These are phyloP conservation scores for Tachyglossus aculeatus DNA, from an alignment of 2,797 vertebrate species.

Conservation along the genomic window DNA sequence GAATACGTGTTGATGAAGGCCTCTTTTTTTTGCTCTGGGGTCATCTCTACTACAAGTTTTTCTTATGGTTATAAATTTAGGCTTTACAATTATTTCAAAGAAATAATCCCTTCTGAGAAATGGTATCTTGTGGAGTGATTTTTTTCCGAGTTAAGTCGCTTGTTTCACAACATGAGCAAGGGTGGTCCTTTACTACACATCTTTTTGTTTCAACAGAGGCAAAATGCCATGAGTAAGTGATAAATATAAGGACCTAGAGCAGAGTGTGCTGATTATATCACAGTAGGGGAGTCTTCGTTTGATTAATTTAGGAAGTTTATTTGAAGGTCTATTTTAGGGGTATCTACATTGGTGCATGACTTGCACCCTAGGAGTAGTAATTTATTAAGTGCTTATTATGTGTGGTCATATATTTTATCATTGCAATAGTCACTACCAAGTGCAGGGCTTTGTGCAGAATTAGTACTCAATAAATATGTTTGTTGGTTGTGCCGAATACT, in stretches of 20 bases:
- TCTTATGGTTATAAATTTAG: conserved; percentile 10
- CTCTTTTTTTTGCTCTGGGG: background rate
- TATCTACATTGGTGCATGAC: background rate
- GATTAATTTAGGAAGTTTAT: background rate
- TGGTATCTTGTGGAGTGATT: conserved; percentile 7
- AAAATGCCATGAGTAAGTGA: no score
- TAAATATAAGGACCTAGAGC: background rate
- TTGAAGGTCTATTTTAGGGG: background rate
- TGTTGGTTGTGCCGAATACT: no score
- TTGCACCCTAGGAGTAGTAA: no score
- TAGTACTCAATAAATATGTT: no score
- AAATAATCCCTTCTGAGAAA: conserved; percentile 20
- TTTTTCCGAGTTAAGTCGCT: background rate
- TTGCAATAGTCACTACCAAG: no score
- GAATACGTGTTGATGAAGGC: background rate
- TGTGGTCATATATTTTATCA: no score
- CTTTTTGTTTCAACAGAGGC: background rate
- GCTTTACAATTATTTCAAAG: conserved; percentile 6
- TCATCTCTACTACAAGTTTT: conserved; percentile 8
- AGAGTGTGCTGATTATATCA: background rate
- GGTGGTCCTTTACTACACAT: background rate
- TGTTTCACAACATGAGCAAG: background rate
- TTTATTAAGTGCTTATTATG: no score
- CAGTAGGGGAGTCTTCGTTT: no score
- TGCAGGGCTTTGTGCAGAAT: no score